Base-by-base conservation (phyloP, 1,140 invertebrate species). In the Brachystomella parvula region DNA sequence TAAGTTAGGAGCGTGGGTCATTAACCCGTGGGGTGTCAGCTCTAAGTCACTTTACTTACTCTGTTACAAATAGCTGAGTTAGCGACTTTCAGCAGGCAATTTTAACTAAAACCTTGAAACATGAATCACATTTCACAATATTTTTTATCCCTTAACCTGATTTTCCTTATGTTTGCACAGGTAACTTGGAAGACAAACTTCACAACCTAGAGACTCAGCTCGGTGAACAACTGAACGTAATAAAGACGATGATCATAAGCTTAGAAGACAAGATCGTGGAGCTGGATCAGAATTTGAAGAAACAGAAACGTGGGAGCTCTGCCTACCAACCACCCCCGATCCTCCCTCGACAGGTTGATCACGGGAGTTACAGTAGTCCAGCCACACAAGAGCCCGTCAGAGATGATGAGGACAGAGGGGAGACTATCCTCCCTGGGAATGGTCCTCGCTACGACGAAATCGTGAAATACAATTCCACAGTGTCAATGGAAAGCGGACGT, bases 141-240 rank as follows among this genome's bases (percentile, higher is more conserved):
- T n/a, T n/a, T n/a, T n/a, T n/a, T n/a, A n/a, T n/a, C n/a, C n/a
- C n/a, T n/a, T n/a, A n/a, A n/a, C n/a, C n/a, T n/a, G n/a, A n/a
- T n/a, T n/a, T n/a, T n/a, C n/a, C n/a, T n/a, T n/a, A n/a, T n/a
- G n/a, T 33, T 26, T 32, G 64, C 65, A 33, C 64, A 79, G 77
- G 72, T 57, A 76, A 78, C 31, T 73, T 78, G 19, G 75, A 77
- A 33, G 74, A 78, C 47, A 67, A 76, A 30, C 76, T 79, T 61
- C 66, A 70, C 19, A 74, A 73, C 59, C 47, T 79, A 47, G 76
- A 77, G 66, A 67, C 64, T 6, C 74, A 76, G 32, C 63, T 78
- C 17, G 71, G 66, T 1, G 74, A 75, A 19, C 75, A 78, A 63
- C 69, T 78, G 60, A 76, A 74, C 58, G 74, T 74, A 1, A 64